Evolutionary conservation across 2,888 invertebrate genomes (phyloP).

Genomic region (Podotricha telesiphe): DNA sequence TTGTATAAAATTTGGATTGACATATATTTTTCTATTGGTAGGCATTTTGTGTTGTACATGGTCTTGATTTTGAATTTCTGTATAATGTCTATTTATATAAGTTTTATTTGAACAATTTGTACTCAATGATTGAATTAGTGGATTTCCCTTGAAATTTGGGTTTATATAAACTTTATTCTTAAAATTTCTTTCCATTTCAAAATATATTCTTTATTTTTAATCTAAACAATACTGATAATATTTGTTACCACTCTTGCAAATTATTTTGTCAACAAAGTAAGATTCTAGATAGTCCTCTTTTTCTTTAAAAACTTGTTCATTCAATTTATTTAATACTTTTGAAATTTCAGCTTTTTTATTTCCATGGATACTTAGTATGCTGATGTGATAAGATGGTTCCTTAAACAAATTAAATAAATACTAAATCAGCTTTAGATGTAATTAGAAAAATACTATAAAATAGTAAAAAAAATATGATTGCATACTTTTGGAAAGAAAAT

Average conservation of each 20-base stretch:
- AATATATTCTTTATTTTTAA: constrained; percentile 52
- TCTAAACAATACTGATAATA: constrained; percentile 81
- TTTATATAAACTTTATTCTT: constrained; percentile 70
- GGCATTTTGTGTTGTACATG: constrained; percentile 38
- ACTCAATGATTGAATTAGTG: constrained; percentile 33
- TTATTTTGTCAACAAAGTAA: constrained; percentile 80
- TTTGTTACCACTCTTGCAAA: constrained; percentile 91
- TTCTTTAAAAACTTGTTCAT: constrained; percentile 64
- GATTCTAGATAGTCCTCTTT: constrained; percentile 64
- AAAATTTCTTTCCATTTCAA: constrained; percentile 46
- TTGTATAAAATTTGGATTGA: constrained; percentile 76
- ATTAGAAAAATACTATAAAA: not conserved
- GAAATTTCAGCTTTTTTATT: constrained; percentile 82
- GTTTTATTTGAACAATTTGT: constrained; percentile 47
- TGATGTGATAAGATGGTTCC: constrained; percentile 93
- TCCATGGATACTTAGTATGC: constrained; percentile 91
- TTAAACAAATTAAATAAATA: constrained; percentile 66
- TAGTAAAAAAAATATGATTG: not conserved
- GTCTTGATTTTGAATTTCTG: constrained; percentile 47
- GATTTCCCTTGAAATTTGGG: constrained; percentile 67
- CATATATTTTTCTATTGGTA: constrained; percentile 65
- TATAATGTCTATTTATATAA: constrained; percentile 68
- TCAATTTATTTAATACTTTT: constrained; percentile 76
- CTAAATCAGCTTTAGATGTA: not conserved
- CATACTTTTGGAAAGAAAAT: too few species aligned